Evolutionary conservation across 2,797 vertebrate genomes (phyloP), one percentile per base, ranked within the genome.

Genomic region (Parauchenoglanis punctatus): DNA sequence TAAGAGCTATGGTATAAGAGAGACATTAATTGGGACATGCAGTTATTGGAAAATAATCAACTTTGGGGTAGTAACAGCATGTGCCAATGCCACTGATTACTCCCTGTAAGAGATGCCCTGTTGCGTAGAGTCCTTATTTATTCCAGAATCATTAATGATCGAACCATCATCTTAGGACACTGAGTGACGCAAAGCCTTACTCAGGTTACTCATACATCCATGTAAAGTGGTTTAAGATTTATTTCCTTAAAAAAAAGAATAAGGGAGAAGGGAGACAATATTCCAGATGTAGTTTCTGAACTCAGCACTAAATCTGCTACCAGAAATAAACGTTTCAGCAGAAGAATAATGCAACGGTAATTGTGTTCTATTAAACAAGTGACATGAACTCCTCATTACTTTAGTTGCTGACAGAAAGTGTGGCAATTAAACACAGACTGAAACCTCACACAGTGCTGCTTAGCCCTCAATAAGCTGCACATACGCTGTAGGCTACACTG

Each of bases 371-470:
- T 80, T 61, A 81, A 2, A 44, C 23, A 81, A 40, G 31, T 81
- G 31, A 61, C 56, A 44, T 81, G 56, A 81, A 44, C 35, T 81
- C 23, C 35, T 81, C n/a, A 2, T 81, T 81, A 81, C 20, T 63
- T 44, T 46, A 61, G 58, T 56, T 81, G 31, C 20, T 81, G 56
- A 59, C 78, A 61, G 78, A 5, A n/a, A 7, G 12, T 17, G 35
- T n/a, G 58, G 78, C 58, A 44, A 46, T 81, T 63, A 81, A 81
- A 46, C 78, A 81, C 31, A 46, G 12, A 46, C 23, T 81, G 58
- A 63, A 58, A 52, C 76, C 52, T 78, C 17, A 56, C 49, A 56
- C 2, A 2, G 35, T 44, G 4, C 56, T 61, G 56, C 61, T 78
- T 81, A 81, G 35, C 35, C 35, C 11, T 63, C 8, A 17, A 3